These are phyloP conservation scores for Eupithecia tripunctaria DNA, from an alignment of 2,888 invertebrate species.

Conservation along the genomic window DNA sequence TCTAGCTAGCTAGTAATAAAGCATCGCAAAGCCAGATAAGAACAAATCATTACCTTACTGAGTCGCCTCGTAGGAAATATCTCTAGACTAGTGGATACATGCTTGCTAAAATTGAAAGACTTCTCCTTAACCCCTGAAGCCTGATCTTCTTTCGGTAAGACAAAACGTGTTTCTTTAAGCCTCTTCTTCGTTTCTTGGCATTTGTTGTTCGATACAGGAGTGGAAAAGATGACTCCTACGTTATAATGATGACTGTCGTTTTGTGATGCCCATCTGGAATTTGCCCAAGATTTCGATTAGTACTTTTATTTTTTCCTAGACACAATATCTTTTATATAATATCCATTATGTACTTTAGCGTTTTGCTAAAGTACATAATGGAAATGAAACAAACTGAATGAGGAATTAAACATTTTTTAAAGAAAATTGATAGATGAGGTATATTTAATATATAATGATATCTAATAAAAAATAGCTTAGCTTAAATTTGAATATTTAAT, in stretches of 20 bases:
- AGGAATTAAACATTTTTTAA: no score
- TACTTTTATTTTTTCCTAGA: no score
- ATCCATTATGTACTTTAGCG: no score
- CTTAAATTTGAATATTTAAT: no score
- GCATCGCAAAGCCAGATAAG: not conserved
- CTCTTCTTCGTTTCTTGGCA: constrained; percentile 70
- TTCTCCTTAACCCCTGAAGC: constrained; percentile 72
- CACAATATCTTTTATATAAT: no score
- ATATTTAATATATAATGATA: no score
- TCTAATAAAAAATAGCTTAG: no score
- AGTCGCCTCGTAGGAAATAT: constrained; percentile 79
- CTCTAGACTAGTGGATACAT: constrained; percentile 80
- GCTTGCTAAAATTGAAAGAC: constrained; percentile 72
- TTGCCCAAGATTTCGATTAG: not conserved
- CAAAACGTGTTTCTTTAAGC: constrained; percentile 86
- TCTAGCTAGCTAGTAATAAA: not conserved
- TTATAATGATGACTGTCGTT: constrained; percentile 85
- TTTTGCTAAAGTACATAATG: no score
- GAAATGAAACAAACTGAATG: no score
- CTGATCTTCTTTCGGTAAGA: constrained; percentile 81
- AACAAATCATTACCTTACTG: constrained; percentile 64
- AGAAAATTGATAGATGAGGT: no score
- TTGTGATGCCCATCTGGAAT: constrained; percentile 83
- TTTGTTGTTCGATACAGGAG: constrained; percentile 86
- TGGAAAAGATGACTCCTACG: constrained; percentile 91